These are phyloP conservation scores for Chiloscyllium punctatum DNA, from an alignment of 2,797 vertebrate genomes.

Conservation along the genomic window DNA sequence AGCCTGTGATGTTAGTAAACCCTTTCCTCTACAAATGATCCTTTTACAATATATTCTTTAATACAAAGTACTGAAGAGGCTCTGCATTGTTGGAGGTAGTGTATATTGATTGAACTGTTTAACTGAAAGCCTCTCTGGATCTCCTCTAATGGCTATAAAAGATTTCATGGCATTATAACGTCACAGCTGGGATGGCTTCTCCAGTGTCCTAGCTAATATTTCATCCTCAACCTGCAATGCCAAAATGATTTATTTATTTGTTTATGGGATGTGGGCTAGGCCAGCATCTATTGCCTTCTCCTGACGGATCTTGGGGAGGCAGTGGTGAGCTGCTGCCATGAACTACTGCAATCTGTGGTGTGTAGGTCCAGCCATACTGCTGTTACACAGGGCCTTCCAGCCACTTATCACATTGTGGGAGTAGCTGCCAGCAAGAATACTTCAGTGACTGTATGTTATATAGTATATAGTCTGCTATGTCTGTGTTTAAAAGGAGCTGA, in stretches of 20 bases:
- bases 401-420: background rate
- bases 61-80: background rate
- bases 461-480: background rate
- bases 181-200: background rate
- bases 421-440: background rate
- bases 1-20: too few species aligned
- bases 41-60: too few species aligned
- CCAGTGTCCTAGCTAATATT: too few species aligned
- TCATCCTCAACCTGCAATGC: background rate
- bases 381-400: background rate
- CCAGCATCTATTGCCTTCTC: too few species aligned
- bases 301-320: too few species aligned
- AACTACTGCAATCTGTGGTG: too few species aligned
- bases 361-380: too few species aligned
- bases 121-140: background rate
- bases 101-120: background rate
- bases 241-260: background rate
- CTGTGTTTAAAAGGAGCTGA: background rate
- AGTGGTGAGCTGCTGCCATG: too few species aligned
- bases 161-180: background rate
- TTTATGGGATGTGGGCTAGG: too few species aligned
- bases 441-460: background rate
- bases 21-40: too few species aligned
- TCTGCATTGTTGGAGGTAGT: background rate
- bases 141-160: background rate